These are phyloP conservation scores for Fabriciana adippe DNA, from an alignment of 2,888 invertebrate genomes.

Conservation along the genomic window DNA sequence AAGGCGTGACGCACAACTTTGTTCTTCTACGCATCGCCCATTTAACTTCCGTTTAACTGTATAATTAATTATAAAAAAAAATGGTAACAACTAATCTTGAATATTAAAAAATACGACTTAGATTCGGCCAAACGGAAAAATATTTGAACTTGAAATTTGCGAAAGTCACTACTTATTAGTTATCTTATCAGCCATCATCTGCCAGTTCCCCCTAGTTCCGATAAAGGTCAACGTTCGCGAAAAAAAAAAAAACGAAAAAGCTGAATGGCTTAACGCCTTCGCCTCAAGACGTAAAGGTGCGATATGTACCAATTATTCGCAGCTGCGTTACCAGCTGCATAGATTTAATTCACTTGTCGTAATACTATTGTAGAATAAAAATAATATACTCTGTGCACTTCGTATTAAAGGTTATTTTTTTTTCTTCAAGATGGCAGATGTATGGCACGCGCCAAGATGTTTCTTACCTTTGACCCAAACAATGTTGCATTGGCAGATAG, in stretches of 20 bases:
- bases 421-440: conserved; percentile 32
- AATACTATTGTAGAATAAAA: conserved; percentile 9
- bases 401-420: conserved; percentile 11
- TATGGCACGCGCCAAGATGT: conserved; percentile 40
- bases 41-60: too few relatives aligned
- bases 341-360: conserved; percentile 41
- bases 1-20: too few relatives aligned
- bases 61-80: too few relatives aligned
- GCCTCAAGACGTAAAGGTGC: conserved; percentile 46
- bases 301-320: conserved; percentile 39
- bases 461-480: conserved; percentile 51
- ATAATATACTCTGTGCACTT: conserved; percentile 9
- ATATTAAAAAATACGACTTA: not conserved
- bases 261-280: conserved; percentile 43
- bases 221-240: conserved; percentile 47
- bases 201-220: conserved; percentile 41
- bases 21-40: too few relatives aligned
- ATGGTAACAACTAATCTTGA: too few relatives aligned
- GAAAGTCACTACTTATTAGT: conserved; percentile 21
- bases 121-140: not conserved
- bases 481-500: conserved; percentile 32
- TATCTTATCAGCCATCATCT: conserved; percentile 45
- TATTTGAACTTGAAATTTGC: conserved; percentile 12
- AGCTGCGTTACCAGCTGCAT: conserved; percentile 51
- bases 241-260: conserved; percentile 40